Base-by-base conservation (phyloP, 2,888 invertebrate species). In the Catocala fraxini region DNA sequence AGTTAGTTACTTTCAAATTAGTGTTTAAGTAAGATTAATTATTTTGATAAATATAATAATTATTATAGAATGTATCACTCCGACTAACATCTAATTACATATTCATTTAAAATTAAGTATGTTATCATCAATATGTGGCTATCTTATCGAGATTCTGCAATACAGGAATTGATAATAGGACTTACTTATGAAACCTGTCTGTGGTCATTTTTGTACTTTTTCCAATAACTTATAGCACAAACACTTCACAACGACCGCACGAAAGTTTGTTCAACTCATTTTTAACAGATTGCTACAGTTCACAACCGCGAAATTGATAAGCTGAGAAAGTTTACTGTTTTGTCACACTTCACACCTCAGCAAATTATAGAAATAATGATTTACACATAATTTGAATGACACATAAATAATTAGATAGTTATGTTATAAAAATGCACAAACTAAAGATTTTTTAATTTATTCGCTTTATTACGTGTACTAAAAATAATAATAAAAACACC, bases 111-210 rank as follows among this genome's bases (percentile, higher is more conserved):
- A 47, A 46, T 56, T 58, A 46, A 12, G 35, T 42, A 59, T 56
- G 58, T 59, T 73, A 73, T 65, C 73, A 56, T 45, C 43, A 74
- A 71, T 58, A 45, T 43, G 35, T 15, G 25, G 11, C 34, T 70
- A 77, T 60, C 66, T 71, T 74, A 76, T 77, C 75, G 41, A 63
- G 54, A 73, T 65, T 59, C 68, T 59, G 64, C 52, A 55, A 63
- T 6, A 55, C 11, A 54, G 34, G 52, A 59, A 49, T 62, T 65
- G 55, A 66, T 74, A 64, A 47, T 25, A 34, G 41, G 6, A 95
- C 95, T 94, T 89, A 95, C 95, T 95, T 95, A 86, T 95, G 95
- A 86, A 95, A 95, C 86, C 95, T 92, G 86, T 95, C 95, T 51
- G 95, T 95, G 77, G 95, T 93, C 95, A 95, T 95, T 85, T 86